These are phyloP conservation scores for Aphaenogaster floridana DNA, from an alignment of 1,140 invertebrate genomes.

Conservation along the genomic window DNA sequence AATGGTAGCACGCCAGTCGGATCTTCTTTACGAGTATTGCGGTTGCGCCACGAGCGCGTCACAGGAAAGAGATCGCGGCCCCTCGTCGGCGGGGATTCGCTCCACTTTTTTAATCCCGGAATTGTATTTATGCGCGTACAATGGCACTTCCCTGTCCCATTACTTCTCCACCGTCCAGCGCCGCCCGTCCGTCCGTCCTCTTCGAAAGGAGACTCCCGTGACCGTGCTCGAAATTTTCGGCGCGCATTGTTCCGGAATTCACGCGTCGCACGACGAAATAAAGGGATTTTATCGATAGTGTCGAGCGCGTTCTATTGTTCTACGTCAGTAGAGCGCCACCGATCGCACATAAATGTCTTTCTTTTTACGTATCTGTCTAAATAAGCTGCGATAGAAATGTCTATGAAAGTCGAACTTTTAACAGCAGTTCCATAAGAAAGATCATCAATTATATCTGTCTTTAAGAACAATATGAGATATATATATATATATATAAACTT, in stretches of 20 bases:
- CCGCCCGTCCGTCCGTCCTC: slow-evolving; percentile 24
- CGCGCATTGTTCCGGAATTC: slow-evolving; percentile 54
- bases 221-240: slow-evolving; percentile 56
- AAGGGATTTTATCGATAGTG: slow-evolving; percentile 45
- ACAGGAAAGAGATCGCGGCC: slow-evolving; percentile 58
- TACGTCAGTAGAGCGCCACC: not conserved
- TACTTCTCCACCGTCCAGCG: slow-evolving; percentile 58
- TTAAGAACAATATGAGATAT: not conserved
- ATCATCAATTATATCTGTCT: slow-evolving; percentile 2
- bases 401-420: not conserved
- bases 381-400: slow-evolving; percentile 24
- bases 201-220: slow-evolving; percentile 12
- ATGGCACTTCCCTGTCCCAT: slow-evolving; percentile 69
- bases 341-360: slow-evolving; percentile 38
- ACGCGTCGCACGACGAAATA: slow-evolving; percentile 47
- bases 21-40: slow-evolving; percentile 78
- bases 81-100: slow-evolving; percentile 42
- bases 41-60: slow-evolving; percentile 59
- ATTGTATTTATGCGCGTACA: slow-evolving; percentile 75
- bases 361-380: slow-evolving; percentile 34
- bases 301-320: slow-evolving; percentile 36
- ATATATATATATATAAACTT: not conserved
- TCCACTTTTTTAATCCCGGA: slow-evolving; percentile 75
- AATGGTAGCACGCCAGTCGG: slow-evolving; percentile 54
- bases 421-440: slow-evolving; percentile 14